Evolutionary conservation across 2,113 vertebrate genomes (phyloP), one percentile per base, ranked within the genome.

Genomic region (Tragelaphus buxtoni): DNA sequence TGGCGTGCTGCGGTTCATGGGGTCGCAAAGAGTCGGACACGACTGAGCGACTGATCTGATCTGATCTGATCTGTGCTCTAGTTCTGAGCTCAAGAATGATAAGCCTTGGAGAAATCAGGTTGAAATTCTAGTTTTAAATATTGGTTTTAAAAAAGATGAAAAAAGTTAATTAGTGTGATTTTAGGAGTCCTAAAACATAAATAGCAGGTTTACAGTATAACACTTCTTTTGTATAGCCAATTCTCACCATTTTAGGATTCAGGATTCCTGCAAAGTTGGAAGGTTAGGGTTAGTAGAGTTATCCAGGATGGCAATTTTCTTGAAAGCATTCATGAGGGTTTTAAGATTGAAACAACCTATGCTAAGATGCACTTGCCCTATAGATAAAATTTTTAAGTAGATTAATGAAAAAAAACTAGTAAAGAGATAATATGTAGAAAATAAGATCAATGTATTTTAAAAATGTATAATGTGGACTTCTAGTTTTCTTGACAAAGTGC

Each of bases 81-180:
- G 26, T 88, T 81, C 17, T 83, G 60, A 91, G n/a, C 47, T 77
- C n/a, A 83, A 76, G 60, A 90, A 79, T 45, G 26, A 84, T 61
- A 20, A 83, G 24, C 5, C 3, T 61, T 77, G 39, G 72, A 58
- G 63, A 96, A 92, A 86, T 79, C 20, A n/a, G 69, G 56, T 47
- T 89, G 24, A 87, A 96, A 95, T 79, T 94, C 55, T 17, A 58
- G 51, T 83, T 91, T 96, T 91, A 80, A 82, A 69, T 58, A 89
- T 53, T 11, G 61, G 6, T 32, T 91, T 95, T 77, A 30, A 88
- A 96, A 74, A 77, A 72, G 55, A 85, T 55, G 74, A 88, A 79
- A 76, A 55, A 95, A 87, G 45, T 63, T 80, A 87, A 60, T 84
- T 65, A n/a, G 5, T 74, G 69, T 77, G 58, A 53, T 47, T 49